phyloP scores from a whole-genome alignment of 1,140 invertebrate species.

The Conopomorpha cramerella region DNA sequence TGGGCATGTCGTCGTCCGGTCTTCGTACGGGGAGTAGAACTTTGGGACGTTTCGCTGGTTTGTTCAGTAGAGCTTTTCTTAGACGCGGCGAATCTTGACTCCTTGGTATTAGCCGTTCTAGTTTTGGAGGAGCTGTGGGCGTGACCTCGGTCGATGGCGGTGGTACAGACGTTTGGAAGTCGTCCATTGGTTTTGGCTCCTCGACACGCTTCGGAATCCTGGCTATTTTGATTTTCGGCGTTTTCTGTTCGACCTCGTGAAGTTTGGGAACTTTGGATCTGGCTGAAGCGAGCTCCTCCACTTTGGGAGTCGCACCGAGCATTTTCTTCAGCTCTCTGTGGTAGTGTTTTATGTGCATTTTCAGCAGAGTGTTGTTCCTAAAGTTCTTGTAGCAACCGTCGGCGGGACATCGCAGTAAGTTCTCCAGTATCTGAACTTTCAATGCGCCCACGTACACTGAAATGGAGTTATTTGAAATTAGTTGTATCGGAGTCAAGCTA shows the following conservation, averaged over 20 bases:
- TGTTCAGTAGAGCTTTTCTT: slow-evolving; percentile 25
- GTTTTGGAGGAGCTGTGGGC: not conserved
- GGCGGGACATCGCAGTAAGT: slow-evolving; percentile 77
- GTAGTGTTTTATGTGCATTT: slow-evolving; percentile 92
- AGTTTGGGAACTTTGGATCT: slow-evolving; percentile 36
- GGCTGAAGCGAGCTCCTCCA: slow-evolving; percentile 81
- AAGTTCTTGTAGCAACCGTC: slow-evolving; percentile 86
- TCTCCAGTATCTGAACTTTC: slow-evolving; percentile 72
- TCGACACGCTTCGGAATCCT: slow-evolving; percentile 20
- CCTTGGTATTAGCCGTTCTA: not conserved
- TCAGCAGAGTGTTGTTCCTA: slow-evolving; percentile 84
- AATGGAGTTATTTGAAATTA: too few species aligned
- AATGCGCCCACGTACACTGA: slow-evolving; percentile 69
- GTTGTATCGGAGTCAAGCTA: too few species aligned
- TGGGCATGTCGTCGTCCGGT: not conserved
- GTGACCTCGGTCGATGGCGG: slow-evolving; percentile 12
- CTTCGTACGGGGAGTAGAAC: slow-evolving; percentile 33
- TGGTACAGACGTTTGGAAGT: slow-evolving; percentile 5
- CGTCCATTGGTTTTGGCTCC: slow-evolving; percentile 17
- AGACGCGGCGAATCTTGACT: slow-evolving; percentile 39
- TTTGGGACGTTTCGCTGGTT: slow-evolving; percentile 33
- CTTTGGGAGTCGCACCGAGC: slow-evolving; percentile 79
- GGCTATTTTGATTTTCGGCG: slow-evolving; percentile 29
- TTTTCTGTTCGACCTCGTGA: slow-evolving; percentile 11
- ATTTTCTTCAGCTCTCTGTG: slow-evolving; percentile 79